Percentiles rank a stretch among this genome's conserved stretches.
Conservation (phyloP, 2,113 vertebrate genomes). For the Tamias sibiricus region DNA sequence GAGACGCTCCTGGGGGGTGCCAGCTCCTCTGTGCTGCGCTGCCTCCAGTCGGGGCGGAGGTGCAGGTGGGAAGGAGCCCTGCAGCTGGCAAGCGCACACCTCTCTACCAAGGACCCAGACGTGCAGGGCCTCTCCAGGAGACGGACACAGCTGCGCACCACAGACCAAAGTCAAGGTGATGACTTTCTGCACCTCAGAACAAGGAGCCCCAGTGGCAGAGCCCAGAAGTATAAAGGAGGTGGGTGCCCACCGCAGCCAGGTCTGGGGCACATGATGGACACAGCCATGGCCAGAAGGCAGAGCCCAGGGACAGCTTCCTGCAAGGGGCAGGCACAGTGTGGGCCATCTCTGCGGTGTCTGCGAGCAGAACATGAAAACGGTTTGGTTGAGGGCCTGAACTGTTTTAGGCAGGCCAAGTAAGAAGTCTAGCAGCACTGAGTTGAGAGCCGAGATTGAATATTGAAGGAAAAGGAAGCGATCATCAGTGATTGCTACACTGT, state of each 20-base stretch:
- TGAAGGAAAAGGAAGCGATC: background rate
- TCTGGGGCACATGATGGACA: too few species aligned
- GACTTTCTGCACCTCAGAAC: background rate
- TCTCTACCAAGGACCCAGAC: background rate
- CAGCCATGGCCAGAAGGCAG: too few species aligned
- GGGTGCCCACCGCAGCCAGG: background rate
- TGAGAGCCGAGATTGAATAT: rapidly evolving
- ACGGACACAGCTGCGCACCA: background rate
- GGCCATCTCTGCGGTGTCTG: too few species aligned
- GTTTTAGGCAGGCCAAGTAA: background rate
- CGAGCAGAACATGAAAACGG: background rate
- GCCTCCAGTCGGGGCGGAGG: too few species aligned
- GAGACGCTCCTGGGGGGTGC: rapidly evolving
- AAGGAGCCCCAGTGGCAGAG: too few species aligned
- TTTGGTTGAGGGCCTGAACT: background rate
- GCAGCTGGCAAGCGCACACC: background rate
- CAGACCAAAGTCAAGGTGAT: background rate
- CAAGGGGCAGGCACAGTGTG: background rate
- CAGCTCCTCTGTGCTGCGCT: rapidly evolving
- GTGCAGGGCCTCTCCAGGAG: background rate
- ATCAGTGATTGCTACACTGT: background rate
- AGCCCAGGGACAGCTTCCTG: too few species aligned
- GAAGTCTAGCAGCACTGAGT: background rate
- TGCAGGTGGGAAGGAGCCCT: too few species aligned
- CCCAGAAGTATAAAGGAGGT: background rate